Conservation (phyloP, 2,888 invertebrate genomes). For the Drosophila crucigera region DNA sequence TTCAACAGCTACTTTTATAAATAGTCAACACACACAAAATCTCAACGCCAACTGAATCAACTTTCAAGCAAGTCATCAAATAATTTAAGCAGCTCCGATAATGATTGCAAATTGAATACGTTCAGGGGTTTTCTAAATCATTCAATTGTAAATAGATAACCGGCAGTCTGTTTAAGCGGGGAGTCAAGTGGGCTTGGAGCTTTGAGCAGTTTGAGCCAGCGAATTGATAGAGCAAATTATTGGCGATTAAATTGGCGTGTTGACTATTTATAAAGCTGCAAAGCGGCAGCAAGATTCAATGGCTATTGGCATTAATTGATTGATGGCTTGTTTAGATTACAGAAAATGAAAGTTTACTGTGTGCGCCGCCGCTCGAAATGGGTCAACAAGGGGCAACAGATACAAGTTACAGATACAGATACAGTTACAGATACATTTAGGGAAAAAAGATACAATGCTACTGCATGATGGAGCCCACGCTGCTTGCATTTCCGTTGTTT, state of each 20-base stretch:
- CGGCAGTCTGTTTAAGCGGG: constrained; percentile 27
- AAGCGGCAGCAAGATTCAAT: constrained; percentile 33
- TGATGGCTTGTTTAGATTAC: constrained; percentile 76
- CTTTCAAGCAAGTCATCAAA: constrained; percentile 47
- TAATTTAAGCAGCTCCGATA: constrained; percentile 31
- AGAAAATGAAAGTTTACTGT: constrained; percentile 69
- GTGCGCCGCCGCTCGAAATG: constrained; percentile 46
- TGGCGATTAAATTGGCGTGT: constrained; percentile 58
- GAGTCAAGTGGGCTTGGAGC: constrained; percentile 36
- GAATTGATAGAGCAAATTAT: constrained; percentile 75
- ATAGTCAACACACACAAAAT: not conserved
- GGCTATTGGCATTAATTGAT: constrained; percentile 75
- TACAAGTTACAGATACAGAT: constrained; percentile 11
- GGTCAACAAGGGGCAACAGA: constrained; percentile 56
- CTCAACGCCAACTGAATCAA: constrained; percentile 23
- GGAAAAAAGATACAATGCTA: constrained; percentile 41
- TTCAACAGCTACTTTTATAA: not conserved
- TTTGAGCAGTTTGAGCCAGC: constrained; percentile 36
- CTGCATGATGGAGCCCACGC: constrained; percentile 44
- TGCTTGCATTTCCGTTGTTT: constrained; percentile 42
- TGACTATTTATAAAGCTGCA: constrained; percentile 50
- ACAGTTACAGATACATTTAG: constrained; percentile 16
- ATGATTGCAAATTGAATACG: constrained; percentile 70
- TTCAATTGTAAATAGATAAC: constrained; percentile 61
- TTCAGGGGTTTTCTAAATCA: constrained; percentile 56